phyloP scores from a whole-genome alignment of 2,888 invertebrate species.

The Sylvicola cinctus region DNA sequence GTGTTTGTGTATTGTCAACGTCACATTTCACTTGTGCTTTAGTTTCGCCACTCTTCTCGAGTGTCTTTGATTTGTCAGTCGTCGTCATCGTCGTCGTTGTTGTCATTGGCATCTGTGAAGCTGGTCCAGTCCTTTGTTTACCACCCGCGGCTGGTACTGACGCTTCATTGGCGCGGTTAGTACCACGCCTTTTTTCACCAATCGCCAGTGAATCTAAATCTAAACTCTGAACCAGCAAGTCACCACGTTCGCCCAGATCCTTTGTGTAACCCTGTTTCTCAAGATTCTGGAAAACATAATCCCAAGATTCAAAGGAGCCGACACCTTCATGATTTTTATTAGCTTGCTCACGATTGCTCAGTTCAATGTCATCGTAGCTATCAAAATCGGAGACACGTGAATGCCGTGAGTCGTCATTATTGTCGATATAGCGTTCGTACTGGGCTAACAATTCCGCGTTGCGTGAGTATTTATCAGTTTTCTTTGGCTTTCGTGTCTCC shows the following conservation, averaged over 20 bases:
- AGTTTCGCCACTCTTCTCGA: no score
- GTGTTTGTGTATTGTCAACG: no score
- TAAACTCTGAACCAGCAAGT: constrained; percentile 29
- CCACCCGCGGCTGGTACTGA: background rate
- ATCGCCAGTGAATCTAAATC: constrained; percentile 16
- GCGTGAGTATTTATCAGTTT: constrained; percentile 10
- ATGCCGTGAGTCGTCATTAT: constrained; percentile 7
- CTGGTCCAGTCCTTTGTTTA: no score
- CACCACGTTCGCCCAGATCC: constrained; percentile 42
- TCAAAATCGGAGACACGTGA: constrained; percentile 5
- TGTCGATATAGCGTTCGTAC: constrained; percentile 11
- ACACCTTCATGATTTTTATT: constrained; percentile 40
- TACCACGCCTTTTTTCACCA: background rate
- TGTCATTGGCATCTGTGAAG: no score
- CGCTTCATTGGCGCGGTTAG: background rate
- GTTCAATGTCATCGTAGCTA: constrained; percentile 3
- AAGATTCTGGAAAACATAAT: constrained; percentile 56
- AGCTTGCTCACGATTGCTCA: constrained; percentile 9
- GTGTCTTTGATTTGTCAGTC: no score
- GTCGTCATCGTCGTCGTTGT: no score
- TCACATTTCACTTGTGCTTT: no score
- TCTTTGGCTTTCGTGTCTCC: no score
- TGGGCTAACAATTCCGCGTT: constrained; percentile 14
- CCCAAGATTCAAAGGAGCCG: constrained; percentile 55
- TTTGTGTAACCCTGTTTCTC: constrained; percentile 49